Percentiles rank a stretch among this genome's conserved stretches.
These are phyloP conservation scores for Sogatella furcifera DNA, from an alignment of 1,140 invertebrate genomes.

Conservation along the genomic window DNA sequence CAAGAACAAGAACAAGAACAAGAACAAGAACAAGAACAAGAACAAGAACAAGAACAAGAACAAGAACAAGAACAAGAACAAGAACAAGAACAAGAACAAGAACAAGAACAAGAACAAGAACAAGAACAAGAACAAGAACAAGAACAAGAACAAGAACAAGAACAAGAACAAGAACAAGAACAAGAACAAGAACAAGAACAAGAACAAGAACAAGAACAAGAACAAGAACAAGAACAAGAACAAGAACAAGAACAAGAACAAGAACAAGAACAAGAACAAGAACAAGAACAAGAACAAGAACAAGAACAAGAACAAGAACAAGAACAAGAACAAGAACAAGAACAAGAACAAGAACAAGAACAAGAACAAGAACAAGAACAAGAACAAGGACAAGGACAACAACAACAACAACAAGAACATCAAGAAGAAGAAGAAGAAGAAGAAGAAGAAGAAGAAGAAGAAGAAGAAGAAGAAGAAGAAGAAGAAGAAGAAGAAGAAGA, in stretches of 20 bases:
- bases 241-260: not conserved
- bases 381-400: not conserved
- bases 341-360: not conserved
- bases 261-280: not conserved
- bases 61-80: not conserved
- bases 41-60: not conserved
- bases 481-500: not conserved
- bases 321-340: not conserved
- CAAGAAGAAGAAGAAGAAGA: not conserved
- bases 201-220: not conserved
- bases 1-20: not conserved
- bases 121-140: not conserved
- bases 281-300: not conserved
- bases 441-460: not conserved
- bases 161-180: not conserved
- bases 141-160: not conserved
- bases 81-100: not conserved
- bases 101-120: not conserved
- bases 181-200: not conserved
- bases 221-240: not conserved
- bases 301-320: not conserved
- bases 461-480: not conserved
- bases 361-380: not conserved
- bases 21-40: not conserved
- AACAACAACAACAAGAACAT: too few relatives aligned